These are phyloP conservation scores for Agrotis exclamationis DNA, from an alignment of 2,888 invertebrate genomes.

Conservation along the genomic window DNA sequence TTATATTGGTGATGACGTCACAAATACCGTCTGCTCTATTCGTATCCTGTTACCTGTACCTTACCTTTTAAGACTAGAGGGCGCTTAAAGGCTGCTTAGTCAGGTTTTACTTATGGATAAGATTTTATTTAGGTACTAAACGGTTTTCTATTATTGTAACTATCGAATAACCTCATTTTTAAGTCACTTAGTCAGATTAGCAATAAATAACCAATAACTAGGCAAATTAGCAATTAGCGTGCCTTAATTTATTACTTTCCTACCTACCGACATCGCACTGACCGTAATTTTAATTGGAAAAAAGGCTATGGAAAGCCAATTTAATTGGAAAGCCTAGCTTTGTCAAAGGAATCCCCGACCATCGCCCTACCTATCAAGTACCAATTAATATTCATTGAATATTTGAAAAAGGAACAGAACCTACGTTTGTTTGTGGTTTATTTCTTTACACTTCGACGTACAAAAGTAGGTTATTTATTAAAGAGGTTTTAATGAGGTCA, in stretches of 20 bases:
- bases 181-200: background rate
- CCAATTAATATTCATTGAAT: conserved; percentile 58
- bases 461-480: conserved; percentile 28
- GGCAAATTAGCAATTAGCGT: background rate
- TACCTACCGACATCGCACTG: background rate
- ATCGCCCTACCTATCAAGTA: conserved; percentile 33
- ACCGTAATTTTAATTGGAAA: conserved; percentile 35
- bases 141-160: too few species aligned
- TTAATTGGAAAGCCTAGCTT: conserved; percentile 38
- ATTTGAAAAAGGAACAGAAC: conserved; percentile 53
- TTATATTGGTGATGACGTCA: conserved; percentile 6
- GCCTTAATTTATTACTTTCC: conserved; percentile 1
- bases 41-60: background rate
- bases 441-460: conserved; percentile 31
- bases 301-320: too few species aligned
- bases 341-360: conserved; percentile 38
- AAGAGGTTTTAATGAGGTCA: conserved; percentile 30
- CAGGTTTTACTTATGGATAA: too few species aligned
- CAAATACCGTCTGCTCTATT: background rate
- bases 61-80: too few species aligned
- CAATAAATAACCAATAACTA: background rate
- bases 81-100: too few species aligned
- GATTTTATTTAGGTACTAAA: too few species aligned
- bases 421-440: conserved; percentile 14
- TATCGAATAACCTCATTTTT: background rate